Conservation (phyloP, 1,140 invertebrate genomes). For the Ostrea edulis region DNA sequence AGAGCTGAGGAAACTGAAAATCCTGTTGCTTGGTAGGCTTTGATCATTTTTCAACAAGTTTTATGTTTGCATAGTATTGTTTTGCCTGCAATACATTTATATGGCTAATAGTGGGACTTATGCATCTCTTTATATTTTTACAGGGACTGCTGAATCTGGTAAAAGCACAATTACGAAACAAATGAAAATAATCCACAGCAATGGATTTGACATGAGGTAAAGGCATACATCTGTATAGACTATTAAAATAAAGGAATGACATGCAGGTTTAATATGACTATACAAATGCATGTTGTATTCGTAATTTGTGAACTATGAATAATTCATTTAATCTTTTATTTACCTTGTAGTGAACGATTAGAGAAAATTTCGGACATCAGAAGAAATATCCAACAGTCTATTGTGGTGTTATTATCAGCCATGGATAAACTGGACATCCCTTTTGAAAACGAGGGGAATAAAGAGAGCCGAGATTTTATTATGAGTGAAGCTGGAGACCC, state of each 20-base stretch:
- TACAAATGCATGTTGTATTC: neutral
- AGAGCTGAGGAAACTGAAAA: conserved; percentile 69
- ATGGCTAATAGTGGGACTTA: neutral
- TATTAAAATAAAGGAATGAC: neutral
- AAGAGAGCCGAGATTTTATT: neutral
- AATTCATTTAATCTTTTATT: conserved; percentile 14
- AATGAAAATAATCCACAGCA: conserved; percentile 78
- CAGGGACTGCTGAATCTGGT: conserved; percentile 80
- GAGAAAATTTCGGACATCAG: conserved; percentile 37
- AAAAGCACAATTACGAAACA: conserved; percentile 81
- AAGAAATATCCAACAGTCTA: conserved; percentile 32
- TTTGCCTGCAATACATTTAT: neutral
- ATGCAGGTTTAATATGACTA: neutral
- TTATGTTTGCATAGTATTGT: neutral
- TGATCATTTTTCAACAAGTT: neutral
- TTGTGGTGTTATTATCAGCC: conserved; percentile 37
- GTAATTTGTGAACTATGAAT: neutral
- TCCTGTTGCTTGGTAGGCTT: conserved; percentile 71
- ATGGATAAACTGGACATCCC: conserved; percentile 21
- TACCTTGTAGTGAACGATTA: conserved; percentile 31
- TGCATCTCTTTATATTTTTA: neutral
- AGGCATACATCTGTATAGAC: neutral
- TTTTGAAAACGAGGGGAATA: neutral
- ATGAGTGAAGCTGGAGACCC: neutral
- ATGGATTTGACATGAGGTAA: conserved; percentile 82